Conservation (phyloP, 2,888 invertebrate genomes). For the Calliphora vomitoria region DNA sequence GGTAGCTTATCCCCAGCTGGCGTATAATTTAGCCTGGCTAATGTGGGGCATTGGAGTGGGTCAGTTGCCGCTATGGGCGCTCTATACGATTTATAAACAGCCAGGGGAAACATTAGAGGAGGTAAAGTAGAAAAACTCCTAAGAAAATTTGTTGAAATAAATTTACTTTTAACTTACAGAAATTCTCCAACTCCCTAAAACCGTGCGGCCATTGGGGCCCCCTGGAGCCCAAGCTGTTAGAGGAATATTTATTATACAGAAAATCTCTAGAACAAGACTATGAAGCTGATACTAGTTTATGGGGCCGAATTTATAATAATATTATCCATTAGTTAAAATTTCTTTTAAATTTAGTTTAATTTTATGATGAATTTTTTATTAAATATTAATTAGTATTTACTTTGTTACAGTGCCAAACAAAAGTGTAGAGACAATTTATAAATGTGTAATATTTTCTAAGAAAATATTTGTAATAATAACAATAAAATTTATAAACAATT, state of each 20-base stretch:
- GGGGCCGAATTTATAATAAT: slow-evolving; percentile 77
- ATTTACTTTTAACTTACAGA: slow-evolving; percentile 77
- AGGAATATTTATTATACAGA: slow-evolving; percentile 84
- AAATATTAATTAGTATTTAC: neutral
- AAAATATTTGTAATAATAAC: slow-evolving; percentile 6
- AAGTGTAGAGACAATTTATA: neutral
- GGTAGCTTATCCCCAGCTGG: slow-evolving; percentile 86
- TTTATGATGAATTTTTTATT: slow-evolving; percentile 25
- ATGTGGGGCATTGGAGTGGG: slow-evolving; percentile 85
- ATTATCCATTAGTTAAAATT: slow-evolving; percentile 79
- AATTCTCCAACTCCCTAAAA: slow-evolving; percentile 79
- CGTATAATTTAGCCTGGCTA: slow-evolving; percentile 86
- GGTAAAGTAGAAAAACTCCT: slow-evolving; percentile 55
- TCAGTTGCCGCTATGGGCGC: slow-evolving; percentile 85
- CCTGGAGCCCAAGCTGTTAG: slow-evolving; percentile 81
- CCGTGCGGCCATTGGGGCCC: slow-evolving; percentile 83
- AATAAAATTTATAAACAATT: neutral
- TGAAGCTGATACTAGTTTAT: slow-evolving; percentile 54
- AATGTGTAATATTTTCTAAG: slow-evolving; percentile 28
- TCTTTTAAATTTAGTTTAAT: slow-evolving; percentile 5
- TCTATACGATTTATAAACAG: slow-evolving; percentile 81
- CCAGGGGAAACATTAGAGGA: slow-evolving; percentile 76
- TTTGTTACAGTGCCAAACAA: neutral
- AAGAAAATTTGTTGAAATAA: neutral
- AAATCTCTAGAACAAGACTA: slow-evolving; percentile 39